Evolutionary conservation across 2,888 invertebrate species (phyloP), one percentile per base, ranked within the genome.

Genomic region (Hypomecis atomaria): DNA sequence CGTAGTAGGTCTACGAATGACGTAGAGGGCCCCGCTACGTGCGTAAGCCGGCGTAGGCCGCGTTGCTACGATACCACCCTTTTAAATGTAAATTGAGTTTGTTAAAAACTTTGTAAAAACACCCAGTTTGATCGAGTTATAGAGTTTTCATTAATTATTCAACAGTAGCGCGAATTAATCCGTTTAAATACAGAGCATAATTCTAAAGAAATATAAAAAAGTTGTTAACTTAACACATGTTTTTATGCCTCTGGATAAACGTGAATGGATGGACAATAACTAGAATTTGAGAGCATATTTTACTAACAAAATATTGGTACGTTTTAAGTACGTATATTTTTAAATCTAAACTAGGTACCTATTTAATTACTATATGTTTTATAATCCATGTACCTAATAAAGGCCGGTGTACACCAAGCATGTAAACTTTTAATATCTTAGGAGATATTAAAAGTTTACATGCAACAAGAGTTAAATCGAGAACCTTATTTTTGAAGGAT

Each of bases 1-100:
- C 70, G 73, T 55, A 54, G 49, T 33, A 44, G 56, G 48, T 69
- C 78, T 74, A 73, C 75, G 71, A 40, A 64, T 69, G 59, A 70
- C 75, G 80, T 77, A 73, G 71, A 23, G 68, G 77, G 76, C 40
- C 60, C 69, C 68, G 67, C 77, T 78, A 75, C 78, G 78, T 56
- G 69, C 78, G 79, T 80, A 79, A 79, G 71, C 61, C 10, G 56
- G 42, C 65, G 67, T 64, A 64, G 65, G 70, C 54, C 58, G 61
- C 75, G 77, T 72, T 69, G 75, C 73, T 54, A 69, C 68, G 67
- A 58, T 36, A 69, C 68, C 67, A 55, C 66, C 67, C 72, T 68
- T 69, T 61, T 59, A 72, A 74, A 78, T 74, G 70, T 65, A 70
- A 71, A 78, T 71, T 69, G 59, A 53, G 54, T 45, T 38, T 44